Evolutionary conservation across 2,888 invertebrate genomes (phyloP), one percentile per base, ranked within the genome.

Genomic region (Latrodectus hesperus): DNA sequence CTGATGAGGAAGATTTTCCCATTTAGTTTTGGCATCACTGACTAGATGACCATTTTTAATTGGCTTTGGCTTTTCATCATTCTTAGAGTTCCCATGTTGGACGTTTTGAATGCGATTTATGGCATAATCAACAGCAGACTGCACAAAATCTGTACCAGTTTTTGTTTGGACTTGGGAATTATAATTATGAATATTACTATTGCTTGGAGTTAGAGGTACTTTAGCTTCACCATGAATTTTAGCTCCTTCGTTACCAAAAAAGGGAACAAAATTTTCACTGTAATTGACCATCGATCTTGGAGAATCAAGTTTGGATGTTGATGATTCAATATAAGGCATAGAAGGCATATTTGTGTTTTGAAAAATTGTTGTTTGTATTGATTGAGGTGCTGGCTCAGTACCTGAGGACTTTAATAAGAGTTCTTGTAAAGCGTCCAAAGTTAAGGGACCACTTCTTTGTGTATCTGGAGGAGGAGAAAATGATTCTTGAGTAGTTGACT

Each of bases 51-150:
- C 93, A 91, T 90, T 93, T 93, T 88, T 93, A 92, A 8, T 92
- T 92, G 89, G 92, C 89, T 14, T 93, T 92, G 90, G 92, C 92
- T 88, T 93, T 92, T 76, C 64, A 9, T 88, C 87, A 3, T 87
- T 84, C 51, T 74, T 68, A 22, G 79, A 65, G 53, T 73, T 64
- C n/a, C 67, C 74, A 4, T 86, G 84, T 52, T 93, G 93, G 26
- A 94, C 94, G 81, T 94, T 94, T 90, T 94, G 94, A 91, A 95
- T 95, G 71, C 95, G 93, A 77, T 94, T 94, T 91, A 95, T 95
- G 53, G 95, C 95, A 91, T 94, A 95, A 90, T 95, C 95, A 11
- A 95, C 94, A 8, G 94, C 92, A 1, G 95, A 95, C 91, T 94
- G 91, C 16, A 91, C 75, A 52, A 71, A 76, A 51, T 89, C 88